phyloP scores from a whole-genome alignment of 2,113 vertebrate species.

The Pygathrix nemaeus region DNA sequence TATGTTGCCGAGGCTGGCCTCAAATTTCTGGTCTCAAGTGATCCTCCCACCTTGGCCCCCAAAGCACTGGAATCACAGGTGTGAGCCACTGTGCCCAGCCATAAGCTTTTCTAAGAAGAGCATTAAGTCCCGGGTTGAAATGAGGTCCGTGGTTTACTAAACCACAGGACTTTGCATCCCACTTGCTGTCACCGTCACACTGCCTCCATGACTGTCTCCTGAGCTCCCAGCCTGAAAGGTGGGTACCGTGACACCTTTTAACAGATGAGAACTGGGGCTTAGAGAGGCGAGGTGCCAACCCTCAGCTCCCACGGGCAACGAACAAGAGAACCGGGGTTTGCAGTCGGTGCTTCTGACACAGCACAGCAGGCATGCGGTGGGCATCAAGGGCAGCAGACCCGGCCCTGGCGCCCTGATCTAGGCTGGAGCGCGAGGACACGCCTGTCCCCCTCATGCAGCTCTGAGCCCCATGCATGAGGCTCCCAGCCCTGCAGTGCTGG shows the following conservation, averaged over 20 bases:
- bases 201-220: too few species aligned
- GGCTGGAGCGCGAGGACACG: neutral
- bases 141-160: fast-evolving
- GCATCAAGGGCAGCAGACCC: fast-evolving
- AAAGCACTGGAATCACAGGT: neutral
- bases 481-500: neutral
- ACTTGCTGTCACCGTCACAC: too few species aligned
- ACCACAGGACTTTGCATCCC: neutral
- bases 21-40: neutral
- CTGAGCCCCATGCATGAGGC: neutral
- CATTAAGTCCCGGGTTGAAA: neutral
- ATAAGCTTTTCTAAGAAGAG: neutral
- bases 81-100: neutral
- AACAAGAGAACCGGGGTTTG: neutral
- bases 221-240: too few species aligned
- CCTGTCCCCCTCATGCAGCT: neutral
- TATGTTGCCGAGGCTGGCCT: neutral
- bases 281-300: fast-evolving
- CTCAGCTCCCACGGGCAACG: fast-evolving
- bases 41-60: neutral
- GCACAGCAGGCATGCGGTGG: fast-evolving
- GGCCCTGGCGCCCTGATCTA: fast-evolving
- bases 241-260: fast-evolving
- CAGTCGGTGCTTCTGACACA: neutral
- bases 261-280: neutral